These are phyloP conservation scores for Sebastes kiyomatsui DNA, from an alignment of 2,797 vertebrate genomes.

Conservation along the genomic window DNA sequence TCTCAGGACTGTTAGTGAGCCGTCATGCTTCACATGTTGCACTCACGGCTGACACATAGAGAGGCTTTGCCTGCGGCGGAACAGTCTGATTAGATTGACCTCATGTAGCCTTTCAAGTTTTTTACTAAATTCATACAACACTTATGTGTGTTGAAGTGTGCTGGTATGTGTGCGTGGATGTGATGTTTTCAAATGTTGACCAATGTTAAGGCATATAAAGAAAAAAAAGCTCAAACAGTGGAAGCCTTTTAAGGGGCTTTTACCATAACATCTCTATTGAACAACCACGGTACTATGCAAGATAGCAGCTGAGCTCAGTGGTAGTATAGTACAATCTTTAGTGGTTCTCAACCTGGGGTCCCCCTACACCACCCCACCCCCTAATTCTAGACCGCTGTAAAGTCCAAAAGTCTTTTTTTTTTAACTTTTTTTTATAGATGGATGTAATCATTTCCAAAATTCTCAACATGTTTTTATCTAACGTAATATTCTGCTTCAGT, in stretches of 20 bases:
- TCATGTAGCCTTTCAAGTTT: neutral
- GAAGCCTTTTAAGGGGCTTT: neutral
- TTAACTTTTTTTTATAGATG: too few species aligned
- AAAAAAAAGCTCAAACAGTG: neutral
- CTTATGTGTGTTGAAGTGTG: neutral
- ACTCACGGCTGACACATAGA: neutral
- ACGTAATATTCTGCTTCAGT: too few species aligned
- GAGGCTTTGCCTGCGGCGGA: neutral
- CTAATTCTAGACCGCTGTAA: too few species aligned
- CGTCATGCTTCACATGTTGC: constrained; percentile 8
- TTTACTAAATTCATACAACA: neutral
- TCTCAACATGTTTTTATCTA: too few species aligned
- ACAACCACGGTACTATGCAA: neutral
- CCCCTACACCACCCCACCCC: too few species aligned
- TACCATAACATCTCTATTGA: neutral
- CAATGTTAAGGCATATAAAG: neutral
- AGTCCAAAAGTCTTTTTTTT: too few species aligned
- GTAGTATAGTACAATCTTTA: neutral
- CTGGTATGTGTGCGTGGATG: neutral
- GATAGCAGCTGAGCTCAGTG: neutral
- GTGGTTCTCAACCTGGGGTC: too few species aligned
- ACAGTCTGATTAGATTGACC: neutral
- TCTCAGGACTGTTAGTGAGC: constrained; percentile 13
- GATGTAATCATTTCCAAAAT: too few species aligned
- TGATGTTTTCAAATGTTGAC: neutral